phyloP scores from a whole-genome alignment of 2,797 vertebrate species.

The Alauda arvensis region DNA sequence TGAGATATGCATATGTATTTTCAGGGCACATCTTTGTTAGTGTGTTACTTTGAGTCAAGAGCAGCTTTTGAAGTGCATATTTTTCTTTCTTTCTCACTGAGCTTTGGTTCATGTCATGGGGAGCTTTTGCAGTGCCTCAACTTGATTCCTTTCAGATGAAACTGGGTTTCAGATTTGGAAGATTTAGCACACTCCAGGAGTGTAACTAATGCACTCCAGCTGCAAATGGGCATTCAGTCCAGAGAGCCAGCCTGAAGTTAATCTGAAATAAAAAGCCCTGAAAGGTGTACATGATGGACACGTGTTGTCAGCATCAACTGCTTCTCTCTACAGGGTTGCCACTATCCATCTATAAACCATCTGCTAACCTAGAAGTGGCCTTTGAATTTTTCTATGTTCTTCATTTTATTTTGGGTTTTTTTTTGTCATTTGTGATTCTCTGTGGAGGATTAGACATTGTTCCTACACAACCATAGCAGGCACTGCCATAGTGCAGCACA shows the following conservation, averaged over 20 bases:
- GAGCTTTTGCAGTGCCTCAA: slow-evolving; percentile 39
- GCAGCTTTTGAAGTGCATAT: slow-evolving; percentile 17
- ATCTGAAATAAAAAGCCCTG: slow-evolving; percentile 45
- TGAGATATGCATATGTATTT: not conserved
- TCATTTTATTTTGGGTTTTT: not conserved
- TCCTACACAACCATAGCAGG: not conserved
- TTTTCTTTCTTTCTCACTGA: not conserved
- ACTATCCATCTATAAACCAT: not conserved
- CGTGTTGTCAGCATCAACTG: slow-evolving; percentile 7
- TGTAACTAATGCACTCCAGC: slow-evolving; percentile 56
- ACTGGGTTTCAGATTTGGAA: slow-evolving; percentile 24
- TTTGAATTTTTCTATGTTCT: not conserved
- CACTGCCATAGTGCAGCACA: not conserved
- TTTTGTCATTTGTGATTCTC: not conserved
- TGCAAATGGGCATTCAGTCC: slow-evolving; percentile 35
- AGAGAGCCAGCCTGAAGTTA: not conserved
- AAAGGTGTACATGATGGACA: slow-evolving; percentile 26
- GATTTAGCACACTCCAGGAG: slow-evolving; percentile 50
- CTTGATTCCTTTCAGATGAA: slow-evolving; percentile 59
- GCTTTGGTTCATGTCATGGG: slow-evolving; percentile 3
- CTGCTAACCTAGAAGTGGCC: not conserved
- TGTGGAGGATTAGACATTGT: not conserved
- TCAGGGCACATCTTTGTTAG: not conserved
- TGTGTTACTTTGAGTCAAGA: not conserved
- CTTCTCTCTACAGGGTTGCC: not conserved